Base-by-base conservation (phyloP, 2,113 vertebrate species). In the Gambusia affinis region DNA sequence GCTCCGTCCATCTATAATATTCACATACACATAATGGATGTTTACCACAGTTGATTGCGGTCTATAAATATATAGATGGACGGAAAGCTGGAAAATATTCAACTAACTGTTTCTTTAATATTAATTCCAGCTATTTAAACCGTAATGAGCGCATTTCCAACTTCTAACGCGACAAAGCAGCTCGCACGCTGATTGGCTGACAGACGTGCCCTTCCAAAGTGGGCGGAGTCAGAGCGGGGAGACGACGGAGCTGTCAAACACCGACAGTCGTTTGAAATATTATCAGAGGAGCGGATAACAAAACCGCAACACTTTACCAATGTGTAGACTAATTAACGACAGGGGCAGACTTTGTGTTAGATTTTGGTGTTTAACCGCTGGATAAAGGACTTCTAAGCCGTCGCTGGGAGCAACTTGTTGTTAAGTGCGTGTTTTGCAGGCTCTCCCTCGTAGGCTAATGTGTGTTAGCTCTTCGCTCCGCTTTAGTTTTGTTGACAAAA, bases 191-290 rank as follows among this genome's bases (percentile, higher is more conserved):
- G 30, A 37, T 57, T 92, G 79, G 91, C 11, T 29, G 0, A 1
- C 0, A 1, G 0, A 22, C 1, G 2, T 80, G 90, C 10, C 91
- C 69, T 39, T 92, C 88, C 83, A 28, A 75, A 0, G 73, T 84
- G 75, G 90, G 89, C 81, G 85, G 80, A 44, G 33, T 1, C 1
- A 64, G 44, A 17, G 44, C 44, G 60, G 75, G 44, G 65, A 68
- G 70, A 77, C 74, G 77, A 75, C 76, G 44, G 81, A 90, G 87
- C 90, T 93, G 92, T 93, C 92, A 93, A 91, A 93, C 81, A 35
- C 44, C 83, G 85, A 81, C 78, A 85, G 28, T 22, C 89, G 57
- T 37, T 76, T 80, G 88, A 87, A 84, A 85, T 76, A 85, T 84
- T 61, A 67, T 31, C 73, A 65, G 24, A 67, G 47, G 8, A 69